Base-by-base conservation (phyloP, 2,888 invertebrate species). In the Drosophila tanythrix region DNA sequence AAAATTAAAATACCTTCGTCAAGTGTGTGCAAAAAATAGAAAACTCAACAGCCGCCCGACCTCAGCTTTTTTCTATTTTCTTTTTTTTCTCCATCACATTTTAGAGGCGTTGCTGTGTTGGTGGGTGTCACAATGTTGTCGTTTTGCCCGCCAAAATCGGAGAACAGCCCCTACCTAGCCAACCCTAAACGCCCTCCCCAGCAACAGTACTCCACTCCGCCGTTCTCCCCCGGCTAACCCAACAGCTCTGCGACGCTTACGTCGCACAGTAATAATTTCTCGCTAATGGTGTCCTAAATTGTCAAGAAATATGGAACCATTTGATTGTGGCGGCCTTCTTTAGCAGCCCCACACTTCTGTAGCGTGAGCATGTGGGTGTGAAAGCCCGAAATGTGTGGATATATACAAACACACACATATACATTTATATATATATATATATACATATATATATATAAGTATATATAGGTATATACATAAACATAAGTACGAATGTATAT, bases 251-350 rank as follows among this genome's bases (percentile, higher is more conserved):
- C 62, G 55, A 25, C 76, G 57, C 69, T 64, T 69, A 61, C 69
- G 79, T 69, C 74, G 79, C 80, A 79, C 70, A 81, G 84, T 88
- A 88, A 89, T 89, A 89, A 88, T 90, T 90, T 89, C 80, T 83
- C 90, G 88, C 87, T 89, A 89, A 89, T 89, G 89, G 89, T 89
- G 89, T 89, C 85, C 90, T 90, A 90, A 87, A 90, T 89, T 90
- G 90, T 83, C 79, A 82, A 82, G 89, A 89, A 89, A 90, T 89
- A 89, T 89, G 88, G 90, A 88, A 89, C 87, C 89, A 88, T 88
- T 88, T 88, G 87, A 88, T 88, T 88, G 89, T 82, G 76, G 62
- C 59, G 43, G 68, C 68, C 61, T 50, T 58, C 58, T 27, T 21
- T n/a, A n/a, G 55, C 36, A 25, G 18, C n/a, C 27, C 35, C 33